These are phyloP conservation scores for Spilarctia lutea DNA, from an alignment of 2,888 invertebrate genomes.

Conservation along the genomic window DNA sequence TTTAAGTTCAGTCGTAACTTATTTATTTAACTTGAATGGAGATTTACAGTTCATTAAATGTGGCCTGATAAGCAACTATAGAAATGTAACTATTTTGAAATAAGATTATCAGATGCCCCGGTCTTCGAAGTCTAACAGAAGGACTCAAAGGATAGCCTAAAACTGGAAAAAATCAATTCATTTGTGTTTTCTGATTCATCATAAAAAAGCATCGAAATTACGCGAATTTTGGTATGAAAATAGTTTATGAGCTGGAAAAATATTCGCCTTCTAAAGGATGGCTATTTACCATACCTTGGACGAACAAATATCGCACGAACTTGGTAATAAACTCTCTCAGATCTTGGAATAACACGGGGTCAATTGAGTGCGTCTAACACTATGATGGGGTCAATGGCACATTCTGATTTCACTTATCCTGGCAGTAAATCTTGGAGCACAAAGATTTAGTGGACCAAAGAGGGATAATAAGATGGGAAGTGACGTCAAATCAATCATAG, in stretches of 20 bases:
- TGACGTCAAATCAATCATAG: background rate
- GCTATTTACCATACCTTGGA: background rate
- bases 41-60: too few species aligned
- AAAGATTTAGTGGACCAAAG: background rate
- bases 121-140: too few species aligned
- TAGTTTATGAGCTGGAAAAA: background rate
- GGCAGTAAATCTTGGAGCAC: background rate
- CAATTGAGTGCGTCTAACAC: conserved; percentile 1
- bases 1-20: too few species aligned
- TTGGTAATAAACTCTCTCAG: background rate
- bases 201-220: background rate
- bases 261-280: background rate
- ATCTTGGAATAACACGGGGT: background rate
- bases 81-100: too few species aligned
- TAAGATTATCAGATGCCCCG: too few species aligned
- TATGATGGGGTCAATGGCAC: background rate
- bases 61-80: too few species aligned
- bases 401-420: background rate
- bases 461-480: background rate
- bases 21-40: too few species aligned
- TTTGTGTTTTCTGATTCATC: too few species aligned
- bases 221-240: background rate
- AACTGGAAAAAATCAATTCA: background rate
- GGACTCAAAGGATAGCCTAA: background rate
- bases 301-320: background rate